phyloP scores from a whole-genome alignment of 2,113 vertebrate genomes.

The Onychostruthus taczanowskii region DNA sequence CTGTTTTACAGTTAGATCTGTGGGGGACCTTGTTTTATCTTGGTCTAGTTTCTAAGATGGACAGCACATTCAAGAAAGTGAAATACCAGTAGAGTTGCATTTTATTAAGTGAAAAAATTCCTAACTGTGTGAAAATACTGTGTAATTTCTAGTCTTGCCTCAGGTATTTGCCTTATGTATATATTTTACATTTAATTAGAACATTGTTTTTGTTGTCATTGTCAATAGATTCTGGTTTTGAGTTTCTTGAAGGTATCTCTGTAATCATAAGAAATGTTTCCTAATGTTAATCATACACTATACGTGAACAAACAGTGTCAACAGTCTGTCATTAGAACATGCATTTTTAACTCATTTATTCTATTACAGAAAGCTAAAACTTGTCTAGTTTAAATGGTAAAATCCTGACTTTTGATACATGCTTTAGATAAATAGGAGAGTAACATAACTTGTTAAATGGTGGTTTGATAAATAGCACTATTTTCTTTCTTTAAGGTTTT shows the following conservation, averaged over 20 bases:
- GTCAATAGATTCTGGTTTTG: background rate
- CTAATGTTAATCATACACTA: background rate
- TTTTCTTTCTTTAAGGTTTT: background rate
- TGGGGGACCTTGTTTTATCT: background rate
- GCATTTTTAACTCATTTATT: background rate
- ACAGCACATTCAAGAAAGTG: background rate
- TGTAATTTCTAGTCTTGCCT: background rate
- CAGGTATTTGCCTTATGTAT: background rate
- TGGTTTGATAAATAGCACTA: background rate
- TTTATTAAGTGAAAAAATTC: background rate
- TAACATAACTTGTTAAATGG: background rate
- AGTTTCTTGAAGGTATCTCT: background rate
- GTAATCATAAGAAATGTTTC: background rate
- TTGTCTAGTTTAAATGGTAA: background rate
- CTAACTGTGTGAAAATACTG: background rate
- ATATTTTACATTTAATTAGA: background rate
- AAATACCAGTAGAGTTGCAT: background rate
- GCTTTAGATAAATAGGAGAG: background rate
- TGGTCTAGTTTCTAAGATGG: background rate
- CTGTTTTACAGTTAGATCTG: background rate
- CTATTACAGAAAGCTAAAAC: background rate
- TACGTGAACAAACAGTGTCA: background rate
- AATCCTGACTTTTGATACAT: background rate
- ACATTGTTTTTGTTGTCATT: fast-evolving
- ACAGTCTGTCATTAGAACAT: background rate